phyloP scores from a whole-genome alignment of 2,888 invertebrate species.

The Drosophila rubida region DNA sequence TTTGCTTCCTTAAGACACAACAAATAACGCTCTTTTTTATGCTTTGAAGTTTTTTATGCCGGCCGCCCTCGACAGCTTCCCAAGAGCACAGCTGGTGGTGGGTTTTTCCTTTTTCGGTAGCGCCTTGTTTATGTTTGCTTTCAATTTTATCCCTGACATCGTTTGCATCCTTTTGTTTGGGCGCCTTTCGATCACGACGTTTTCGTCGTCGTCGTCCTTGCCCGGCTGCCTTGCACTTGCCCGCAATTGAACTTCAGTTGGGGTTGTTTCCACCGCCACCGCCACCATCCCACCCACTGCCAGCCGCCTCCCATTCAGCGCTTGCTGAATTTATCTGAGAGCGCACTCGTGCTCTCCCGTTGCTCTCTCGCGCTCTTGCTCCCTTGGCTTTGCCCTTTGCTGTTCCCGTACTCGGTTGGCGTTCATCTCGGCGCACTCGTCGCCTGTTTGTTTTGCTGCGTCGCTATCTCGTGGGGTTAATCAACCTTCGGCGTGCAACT shows the following conservation, averaged over 20 bases:
- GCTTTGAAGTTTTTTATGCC: constrained; percentile 17
- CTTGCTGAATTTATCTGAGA: constrained; percentile 72
- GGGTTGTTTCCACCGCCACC: constrained; percentile 58
- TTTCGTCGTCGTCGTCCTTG: constrained; percentile 46
- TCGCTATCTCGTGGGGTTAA: constrained; percentile 65
- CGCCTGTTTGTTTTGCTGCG: constrained; percentile 39
- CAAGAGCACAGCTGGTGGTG: constrained; percentile 32
- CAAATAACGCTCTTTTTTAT: constrained; percentile 13
- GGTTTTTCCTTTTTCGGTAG: constrained; percentile 18
- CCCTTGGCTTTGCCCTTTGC: constrained; percentile 1
- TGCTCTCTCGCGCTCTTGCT: neutral
- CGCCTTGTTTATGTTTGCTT: constrained; percentile 63
- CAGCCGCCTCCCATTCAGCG: constrained; percentile 44
- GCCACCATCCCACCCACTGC: neutral
- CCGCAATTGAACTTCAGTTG: constrained; percentile 72
- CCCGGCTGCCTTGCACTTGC: constrained; percentile 66
- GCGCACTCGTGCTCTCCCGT: neutral
- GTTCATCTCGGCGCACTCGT: constrained; percentile 26
- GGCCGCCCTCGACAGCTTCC: constrained; percentile 5
- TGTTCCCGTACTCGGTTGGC: constrained; percentile 37
- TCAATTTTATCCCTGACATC: constrained; percentile 71
- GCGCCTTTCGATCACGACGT: constrained; percentile 48
- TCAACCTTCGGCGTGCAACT: constrained; percentile 60
- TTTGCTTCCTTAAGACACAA: constrained; percentile 5
- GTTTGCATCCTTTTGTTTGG: constrained; percentile 59